These are phyloP conservation scores for Dicyrtomina minuta DNA, from an alignment of 2,888 invertebrate genomes.

Conservation along the genomic window DNA sequence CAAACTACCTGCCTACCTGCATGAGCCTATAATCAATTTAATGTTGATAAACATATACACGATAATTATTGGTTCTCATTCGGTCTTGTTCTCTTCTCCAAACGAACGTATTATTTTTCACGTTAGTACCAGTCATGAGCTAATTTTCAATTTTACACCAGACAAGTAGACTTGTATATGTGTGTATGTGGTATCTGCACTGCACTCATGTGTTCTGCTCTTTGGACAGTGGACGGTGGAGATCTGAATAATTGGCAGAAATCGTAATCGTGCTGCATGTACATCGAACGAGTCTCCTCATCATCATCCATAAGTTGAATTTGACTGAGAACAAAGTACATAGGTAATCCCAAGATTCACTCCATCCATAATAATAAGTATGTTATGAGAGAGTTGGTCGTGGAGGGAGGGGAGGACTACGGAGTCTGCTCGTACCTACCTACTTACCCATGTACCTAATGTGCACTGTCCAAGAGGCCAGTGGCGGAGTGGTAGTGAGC, in stretches of 20 bases:
- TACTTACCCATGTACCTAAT: background rate
- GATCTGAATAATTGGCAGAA: no score
- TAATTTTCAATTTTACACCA: background rate
- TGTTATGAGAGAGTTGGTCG: slow-evolving; percentile 16
- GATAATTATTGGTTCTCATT: no score
- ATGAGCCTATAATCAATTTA: slow-evolving; percentile 13
- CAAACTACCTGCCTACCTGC: no score
- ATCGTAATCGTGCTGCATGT: no score
- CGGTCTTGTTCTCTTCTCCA: background rate
- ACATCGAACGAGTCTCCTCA: no score
- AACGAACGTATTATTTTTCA: background rate
- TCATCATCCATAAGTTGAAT: background rate
- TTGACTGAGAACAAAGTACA: background rate
- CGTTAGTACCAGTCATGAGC: background rate
- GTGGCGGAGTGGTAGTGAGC: slow-evolving; percentile 31
- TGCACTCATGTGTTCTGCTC: background rate
- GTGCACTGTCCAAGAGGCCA: background rate
- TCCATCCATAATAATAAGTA: slow-evolving; percentile 27
- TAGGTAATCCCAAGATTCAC: background rate
- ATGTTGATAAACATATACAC: slow-evolving; percentile 8
- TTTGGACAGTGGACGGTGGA: background rate
- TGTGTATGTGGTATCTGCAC: background rate
- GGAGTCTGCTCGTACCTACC: background rate
- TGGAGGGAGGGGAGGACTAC: background rate
- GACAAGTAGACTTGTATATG: background rate